Percentiles rank a stretch among this genome's conserved stretches.
Evolutionary conservation across 2,888 invertebrate species (phyloP).

Genomic region (Eurois occulta): DNA sequence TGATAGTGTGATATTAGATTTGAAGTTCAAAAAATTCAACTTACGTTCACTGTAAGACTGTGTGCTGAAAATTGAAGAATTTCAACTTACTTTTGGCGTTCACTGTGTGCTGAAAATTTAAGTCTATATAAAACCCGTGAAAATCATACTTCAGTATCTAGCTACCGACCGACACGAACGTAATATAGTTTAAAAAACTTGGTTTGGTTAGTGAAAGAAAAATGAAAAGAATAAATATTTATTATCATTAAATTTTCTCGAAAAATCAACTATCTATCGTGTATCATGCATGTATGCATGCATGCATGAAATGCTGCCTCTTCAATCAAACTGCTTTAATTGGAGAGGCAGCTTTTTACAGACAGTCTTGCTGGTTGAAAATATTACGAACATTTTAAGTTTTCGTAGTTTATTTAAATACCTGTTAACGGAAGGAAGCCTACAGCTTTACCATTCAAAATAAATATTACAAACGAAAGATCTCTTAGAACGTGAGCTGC

Average conservation of each 20-base stretch:
- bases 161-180: not conserved
- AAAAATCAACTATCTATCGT: not conserved
- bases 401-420: not conserved
- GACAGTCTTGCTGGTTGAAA: not conserved
- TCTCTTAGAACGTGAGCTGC: conserved; percentile 11
- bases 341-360: not conserved
- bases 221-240: not conserved
- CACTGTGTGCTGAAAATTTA: not conserved
- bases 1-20: not conserved
- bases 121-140: not conserved
- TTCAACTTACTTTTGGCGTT: not conserved
- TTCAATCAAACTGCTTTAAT: too few relatives aligned
- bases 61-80: not conserved
- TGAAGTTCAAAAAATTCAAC: not conserved
- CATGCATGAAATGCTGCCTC: too few relatives aligned
- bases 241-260: not conserved
- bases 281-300: not conserved
- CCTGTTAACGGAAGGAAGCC: conserved; percentile 5
- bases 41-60: too few relatives aligned
- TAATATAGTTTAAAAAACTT: too few relatives aligned
- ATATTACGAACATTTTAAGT: too few relatives aligned
- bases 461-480: conserved; percentile 2
- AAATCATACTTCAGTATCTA: not conserved
- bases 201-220: not conserved
- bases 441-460: conserved; percentile 11